Evolutionary conservation across 2,113 vertebrate genomes (phyloP).

Genomic region (Platysteira castanea): DNA sequence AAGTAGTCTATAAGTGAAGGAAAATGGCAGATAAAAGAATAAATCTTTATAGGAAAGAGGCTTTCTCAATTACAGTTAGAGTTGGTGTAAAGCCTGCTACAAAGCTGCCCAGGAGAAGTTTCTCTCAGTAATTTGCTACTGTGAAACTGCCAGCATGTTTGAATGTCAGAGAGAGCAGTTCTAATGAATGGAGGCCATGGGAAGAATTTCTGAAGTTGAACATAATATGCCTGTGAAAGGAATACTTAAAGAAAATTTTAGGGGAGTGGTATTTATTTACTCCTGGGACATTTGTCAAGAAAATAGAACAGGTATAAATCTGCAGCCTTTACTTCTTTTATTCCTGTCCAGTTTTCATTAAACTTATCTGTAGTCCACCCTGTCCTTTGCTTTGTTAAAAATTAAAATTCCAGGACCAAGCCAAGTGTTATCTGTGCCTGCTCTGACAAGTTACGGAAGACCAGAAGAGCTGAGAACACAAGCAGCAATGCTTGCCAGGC

Average conservation of each 20-base stretch:
- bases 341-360: not conserved
- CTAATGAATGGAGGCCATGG: not conserved
- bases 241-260: not conserved
- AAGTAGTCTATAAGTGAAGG: not conserved
- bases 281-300: not conserved
- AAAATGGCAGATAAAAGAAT: not conserved
- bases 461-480: not conserved
- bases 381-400: not conserved
- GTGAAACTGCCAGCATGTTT: not conserved
- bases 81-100: not conserved
- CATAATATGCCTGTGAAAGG: not conserved
- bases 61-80: not conserved
- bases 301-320: not conserved
- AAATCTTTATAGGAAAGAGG: not conserved
- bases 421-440: not conserved
- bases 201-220: not conserved
- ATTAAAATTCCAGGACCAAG: not conserved
- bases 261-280: not conserved
- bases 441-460: not conserved
- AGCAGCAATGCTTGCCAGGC: not conserved
- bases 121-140: not conserved
- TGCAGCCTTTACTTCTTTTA: not conserved
- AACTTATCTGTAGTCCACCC: not conserved
- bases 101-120: not conserved
- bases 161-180: not conserved